phyloP scores from a whole-genome alignment of 2,797 vertebrate genomes.

The Melopsittacus undulatus region DNA sequence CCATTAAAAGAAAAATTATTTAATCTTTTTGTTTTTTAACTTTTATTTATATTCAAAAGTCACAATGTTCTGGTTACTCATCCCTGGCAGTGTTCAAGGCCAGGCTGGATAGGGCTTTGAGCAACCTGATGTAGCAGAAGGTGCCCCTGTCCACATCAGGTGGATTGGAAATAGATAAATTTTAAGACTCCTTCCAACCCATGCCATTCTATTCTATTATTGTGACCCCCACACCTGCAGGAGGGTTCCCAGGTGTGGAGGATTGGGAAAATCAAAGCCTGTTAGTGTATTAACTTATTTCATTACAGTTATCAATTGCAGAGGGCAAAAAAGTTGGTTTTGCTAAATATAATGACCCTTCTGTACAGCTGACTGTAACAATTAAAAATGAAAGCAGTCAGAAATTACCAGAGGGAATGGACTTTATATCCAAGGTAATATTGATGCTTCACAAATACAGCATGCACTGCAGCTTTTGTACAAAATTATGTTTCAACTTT shows the following conservation, averaged over 20 bases:
- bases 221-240: neutral
- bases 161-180: rapidly evolving
- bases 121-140: neutral
- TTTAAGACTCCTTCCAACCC: neutral
- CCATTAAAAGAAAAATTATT: neutral
- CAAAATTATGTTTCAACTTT: neutral
- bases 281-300: neutral
- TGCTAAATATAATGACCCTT: neutral
- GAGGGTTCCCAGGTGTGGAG: rapidly evolving
- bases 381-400: neutral
- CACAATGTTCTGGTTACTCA: neutral
- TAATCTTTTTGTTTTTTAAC: neutral
- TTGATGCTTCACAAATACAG: slow-evolving; percentile 2
- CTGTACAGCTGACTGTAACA: neutral
- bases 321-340: neutral
- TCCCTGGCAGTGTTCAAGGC: neutral
- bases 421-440: slow-evolving; percentile 13
- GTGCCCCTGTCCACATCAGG: neutral
- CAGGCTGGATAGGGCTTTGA: neutral
- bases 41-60: neutral
- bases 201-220: neutral
- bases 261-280: neutral
- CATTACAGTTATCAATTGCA: neutral
- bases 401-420: neutral
- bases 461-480: neutral